phyloP scores from a whole-genome alignment of 2,888 invertebrate genomes.

The Nasonia oneida region DNA sequence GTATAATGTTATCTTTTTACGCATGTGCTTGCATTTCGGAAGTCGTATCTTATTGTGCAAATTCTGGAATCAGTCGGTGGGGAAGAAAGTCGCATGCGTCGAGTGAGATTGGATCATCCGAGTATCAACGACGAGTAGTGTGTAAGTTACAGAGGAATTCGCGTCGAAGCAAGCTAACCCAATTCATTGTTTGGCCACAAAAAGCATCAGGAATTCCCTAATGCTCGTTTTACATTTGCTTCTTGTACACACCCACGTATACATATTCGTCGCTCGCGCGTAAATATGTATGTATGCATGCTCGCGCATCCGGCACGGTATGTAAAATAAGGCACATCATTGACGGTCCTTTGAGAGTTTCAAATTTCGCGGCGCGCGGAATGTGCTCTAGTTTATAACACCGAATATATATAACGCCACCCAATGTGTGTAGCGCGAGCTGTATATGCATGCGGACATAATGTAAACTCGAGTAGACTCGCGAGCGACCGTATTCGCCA shows the following conservation, averaged over 20 bases:
- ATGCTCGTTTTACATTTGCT: constrained; percentile 55
- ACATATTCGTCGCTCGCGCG: background rate
- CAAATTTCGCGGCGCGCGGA: constrained; percentile 50
- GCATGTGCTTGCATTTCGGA: background rate
- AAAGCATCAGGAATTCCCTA: constrained; percentile 23
- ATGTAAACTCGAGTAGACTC: constrained; percentile 63
- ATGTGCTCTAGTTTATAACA: constrained; percentile 47
- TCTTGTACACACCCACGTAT: background rate
- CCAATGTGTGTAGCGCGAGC: background rate
- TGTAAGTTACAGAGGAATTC: background rate
- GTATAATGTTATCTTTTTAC: background rate
- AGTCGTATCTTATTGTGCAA: background rate
- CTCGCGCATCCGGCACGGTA: constrained; percentile 4
- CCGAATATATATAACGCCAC: background rate
- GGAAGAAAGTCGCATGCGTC: background rate
- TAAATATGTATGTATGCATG: background rate
- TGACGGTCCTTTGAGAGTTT: constrained; percentile 60
- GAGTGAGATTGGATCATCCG: no score
- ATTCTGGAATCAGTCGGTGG: background rate
- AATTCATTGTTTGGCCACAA: constrained; percentile 42
- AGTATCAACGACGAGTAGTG: background rate
- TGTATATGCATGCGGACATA: constrained; percentile 40
- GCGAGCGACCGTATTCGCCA: constrained; percentile 50
- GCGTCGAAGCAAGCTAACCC: constrained; percentile 5
- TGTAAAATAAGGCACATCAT: constrained; percentile 62